Evolutionary conservation across 37 sponge, comb jelly and placozoan genomes (phyloP).

Genomic region (Lycopodina hypogea): DNA sequence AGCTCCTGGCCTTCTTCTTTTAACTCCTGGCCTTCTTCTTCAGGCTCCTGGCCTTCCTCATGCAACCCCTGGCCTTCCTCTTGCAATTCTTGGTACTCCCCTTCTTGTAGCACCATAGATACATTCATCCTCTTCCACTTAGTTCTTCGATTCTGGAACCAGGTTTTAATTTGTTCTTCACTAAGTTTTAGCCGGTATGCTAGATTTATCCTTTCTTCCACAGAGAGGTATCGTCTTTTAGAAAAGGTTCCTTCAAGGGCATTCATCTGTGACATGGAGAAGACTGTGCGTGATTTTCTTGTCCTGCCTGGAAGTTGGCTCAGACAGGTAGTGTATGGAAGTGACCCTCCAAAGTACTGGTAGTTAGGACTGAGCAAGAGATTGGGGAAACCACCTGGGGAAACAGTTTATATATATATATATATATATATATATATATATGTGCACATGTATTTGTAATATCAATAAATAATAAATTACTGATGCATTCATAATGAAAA

Average conservation of each 20-base stretch:
- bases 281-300: conserved; percentile 59
- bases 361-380: too few relatives aligned
- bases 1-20: too few relatives aligned
- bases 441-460: too few relatives aligned
- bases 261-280: conserved; percentile 52
- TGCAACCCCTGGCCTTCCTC: too few relatives aligned
- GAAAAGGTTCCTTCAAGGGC: conserved; percentile 46
- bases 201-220: conserved; percentile 33
- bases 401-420: too few relatives aligned
- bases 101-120: conserved; percentile 8
- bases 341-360: too few relatives aligned
- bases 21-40: too few relatives aligned
- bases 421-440: too few relatives aligned
- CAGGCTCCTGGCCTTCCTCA: too few relatives aligned
- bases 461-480: too few relatives aligned
- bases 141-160: conserved; percentile 73
- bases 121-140: conserved; percentile 60
- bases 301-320: neutral
- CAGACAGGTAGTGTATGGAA: conserved; percentile 48
- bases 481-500: too few relatives aligned
- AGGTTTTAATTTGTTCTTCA: conserved; percentile 66
- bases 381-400: too few relatives aligned
- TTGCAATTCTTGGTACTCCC: neutral
- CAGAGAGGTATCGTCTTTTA: conserved; percentile 38
- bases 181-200: conserved; percentile 45